Base-by-base conservation (phyloP, 2,797 vertebrate species). In the Choloepus didactylus region DNA sequence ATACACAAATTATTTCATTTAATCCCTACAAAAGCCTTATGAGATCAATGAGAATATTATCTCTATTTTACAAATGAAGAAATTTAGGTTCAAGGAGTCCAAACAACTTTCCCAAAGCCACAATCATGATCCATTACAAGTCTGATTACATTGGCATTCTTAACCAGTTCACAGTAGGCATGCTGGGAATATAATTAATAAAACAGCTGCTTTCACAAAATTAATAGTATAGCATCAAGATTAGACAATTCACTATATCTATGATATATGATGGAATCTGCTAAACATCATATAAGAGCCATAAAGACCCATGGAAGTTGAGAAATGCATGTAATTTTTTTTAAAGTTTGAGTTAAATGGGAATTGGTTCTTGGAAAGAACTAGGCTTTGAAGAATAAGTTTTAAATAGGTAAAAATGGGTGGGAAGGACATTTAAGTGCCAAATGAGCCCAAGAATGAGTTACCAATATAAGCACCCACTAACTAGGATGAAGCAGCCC, bases 1-100 rank as follows among this genome's bases (percentile, higher is more conserved):
- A 54, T 49, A 49, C 49, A 49, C 12, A 84, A 70, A 92, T 79
- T 72, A 86, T 86, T 93, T 89, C 67, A 86, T 82, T 75, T 87
- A 83, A 91, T 83, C 62, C 27, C 91, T 77, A 91, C 14, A 83
- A 93, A 92, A 77, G 29, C 5, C 18, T 67, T 41, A 29, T 90
- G 60, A 86, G n/a, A 81, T 82, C 29, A 87, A 16, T 72, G 59
- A 82, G 27, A 35, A 35, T 35, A 91, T 95, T 69, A 80, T 56
- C 66, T 54, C 51, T 54, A 51, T 49, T 79, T 89, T 56, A 89
- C 4, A 79, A 19, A 89, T 66, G 6, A 79, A 85, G 29, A 41
- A 87, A 85, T 79, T 84, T 54, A 95, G 31, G 31, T 72, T 46
- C 70, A 56, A 87, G 67, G 41, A 75, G 81, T 75, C 19, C 56